Evolutionary conservation across 2,888 invertebrate species (phyloP).

Genomic region (Hypolimnas misippus): DNA sequence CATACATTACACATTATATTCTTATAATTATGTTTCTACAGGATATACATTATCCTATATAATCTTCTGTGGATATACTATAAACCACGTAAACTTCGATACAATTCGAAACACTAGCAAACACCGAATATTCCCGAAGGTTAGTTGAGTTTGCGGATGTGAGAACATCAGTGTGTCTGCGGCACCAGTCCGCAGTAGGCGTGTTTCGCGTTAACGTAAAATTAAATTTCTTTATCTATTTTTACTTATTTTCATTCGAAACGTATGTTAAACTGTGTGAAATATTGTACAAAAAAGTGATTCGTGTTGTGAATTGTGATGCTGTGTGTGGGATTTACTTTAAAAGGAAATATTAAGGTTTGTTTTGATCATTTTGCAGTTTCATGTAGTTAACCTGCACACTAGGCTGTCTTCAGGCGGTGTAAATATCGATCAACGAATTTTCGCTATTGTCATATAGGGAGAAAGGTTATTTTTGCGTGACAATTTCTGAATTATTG

Average conservation of each 20-base stretch:
- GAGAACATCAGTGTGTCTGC: constrained; percentile 33
- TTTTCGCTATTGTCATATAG: neutral
- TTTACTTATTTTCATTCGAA: constrained; percentile 16
- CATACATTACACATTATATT: neutral
- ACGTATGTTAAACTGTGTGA: constrained; percentile 13
- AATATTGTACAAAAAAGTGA: neutral
- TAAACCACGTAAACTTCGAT: constrained; percentile 1
- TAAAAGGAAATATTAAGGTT: constrained; percentile 12
- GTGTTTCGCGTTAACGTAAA: neutral
- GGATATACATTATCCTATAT: neutral
- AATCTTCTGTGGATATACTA: neutral
- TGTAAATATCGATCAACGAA: constrained; percentile 15
- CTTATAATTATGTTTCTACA: neutral
- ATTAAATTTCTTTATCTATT: neutral
- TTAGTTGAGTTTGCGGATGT: constrained; percentile 28
- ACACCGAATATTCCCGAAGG: constrained; percentile 31
- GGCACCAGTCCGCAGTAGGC: constrained; percentile 28
- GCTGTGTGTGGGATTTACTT: neutral
- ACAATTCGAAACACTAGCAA: constrained; percentile 6
- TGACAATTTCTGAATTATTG: neutral
- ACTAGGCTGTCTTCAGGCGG: neutral
- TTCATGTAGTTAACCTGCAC: constrained; percentile 10
- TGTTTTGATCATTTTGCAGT: constrained; percentile 15
- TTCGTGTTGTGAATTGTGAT: neutral
- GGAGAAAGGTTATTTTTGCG: neutral